These are phyloP conservation scores for Psix sp. DNA, from an alignment of 1,140 invertebrate species.

Conservation along the genomic window DNA sequence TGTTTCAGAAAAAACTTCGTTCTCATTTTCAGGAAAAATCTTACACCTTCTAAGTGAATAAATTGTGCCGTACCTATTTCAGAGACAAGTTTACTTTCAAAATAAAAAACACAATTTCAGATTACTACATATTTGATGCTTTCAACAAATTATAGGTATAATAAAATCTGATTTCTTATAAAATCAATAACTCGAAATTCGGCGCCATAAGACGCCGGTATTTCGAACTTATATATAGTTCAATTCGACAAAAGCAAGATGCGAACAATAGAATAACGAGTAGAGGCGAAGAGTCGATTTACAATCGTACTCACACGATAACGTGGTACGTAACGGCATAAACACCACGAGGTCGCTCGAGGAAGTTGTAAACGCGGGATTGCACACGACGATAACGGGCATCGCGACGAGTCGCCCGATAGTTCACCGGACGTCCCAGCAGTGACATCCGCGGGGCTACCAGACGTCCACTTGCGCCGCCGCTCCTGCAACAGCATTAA, in stretches of 20 bases:
- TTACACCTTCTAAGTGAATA: no score
- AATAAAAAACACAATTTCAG: no score
- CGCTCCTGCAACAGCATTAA: conserved; percentile 60
- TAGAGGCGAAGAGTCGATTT: conserved; percentile 31
- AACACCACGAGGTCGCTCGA: conserved; percentile 91
- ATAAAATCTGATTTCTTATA: no score
- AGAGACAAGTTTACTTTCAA: no score
- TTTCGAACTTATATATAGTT: conserved; percentile 13
- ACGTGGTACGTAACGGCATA: conserved; percentile 93
- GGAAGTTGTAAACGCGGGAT: conserved; percentile 94
- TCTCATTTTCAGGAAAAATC: no score
- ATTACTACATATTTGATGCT: no score
- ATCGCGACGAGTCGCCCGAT: conserved; percentile 90
- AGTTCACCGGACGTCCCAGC: conserved; percentile 92
- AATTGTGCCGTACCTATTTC: no score
- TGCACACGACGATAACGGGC: conserved; percentile 92
- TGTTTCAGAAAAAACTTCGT: no score
- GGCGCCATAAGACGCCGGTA: conserved; percentile 1
- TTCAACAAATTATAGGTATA: no score
- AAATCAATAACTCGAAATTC: no score
- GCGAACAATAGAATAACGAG: conserved; percentile 24
- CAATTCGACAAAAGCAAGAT: conserved; percentile 14
- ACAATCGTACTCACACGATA: conserved; percentile 87
- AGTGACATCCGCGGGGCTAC: conserved; percentile 90
- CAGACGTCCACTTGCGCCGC: conserved; percentile 80